phyloP scores from a whole-genome alignment of 2,888 invertebrate species.

The Dastarcus helophoroides region DNA sequence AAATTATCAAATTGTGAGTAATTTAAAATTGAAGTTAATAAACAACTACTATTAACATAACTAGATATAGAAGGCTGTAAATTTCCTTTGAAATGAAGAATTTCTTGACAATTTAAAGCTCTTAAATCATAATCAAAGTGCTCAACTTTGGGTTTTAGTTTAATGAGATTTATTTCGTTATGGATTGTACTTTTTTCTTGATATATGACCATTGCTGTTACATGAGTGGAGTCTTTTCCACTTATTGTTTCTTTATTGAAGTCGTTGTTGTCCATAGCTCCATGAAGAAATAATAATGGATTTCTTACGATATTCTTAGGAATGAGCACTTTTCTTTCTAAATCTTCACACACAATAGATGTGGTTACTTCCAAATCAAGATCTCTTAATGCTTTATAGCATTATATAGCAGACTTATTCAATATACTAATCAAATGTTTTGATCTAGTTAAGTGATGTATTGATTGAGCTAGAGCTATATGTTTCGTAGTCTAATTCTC shows the following conservation, averaged over 20 bases:
- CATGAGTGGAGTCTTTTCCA: conserved; percentile 6
- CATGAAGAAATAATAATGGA: conserved; percentile 7
- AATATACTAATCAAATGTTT: conserved; percentile 11
- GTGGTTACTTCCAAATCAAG: conserved; percentile 10
- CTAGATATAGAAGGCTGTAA: too few relatives aligned
- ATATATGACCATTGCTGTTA: conserved; percentile 12
- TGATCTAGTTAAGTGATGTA: conserved; percentile 13
- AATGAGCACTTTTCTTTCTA: conserved; percentile 9
- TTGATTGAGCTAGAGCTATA: conserved; percentile 12
- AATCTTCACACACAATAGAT: conserved; percentile 9
- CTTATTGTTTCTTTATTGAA: conserved; percentile 8
- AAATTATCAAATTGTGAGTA: too few relatives aligned
- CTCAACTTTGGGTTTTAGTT: too few relatives aligned
- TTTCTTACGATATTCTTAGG: conserved; percentile 5
- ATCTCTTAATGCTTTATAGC: conserved; percentile 7
- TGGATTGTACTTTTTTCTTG: too few relatives aligned
- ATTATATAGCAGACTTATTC: conserved; percentile 12
- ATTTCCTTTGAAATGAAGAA: too few relatives aligned
- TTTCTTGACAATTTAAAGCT: too few relatives aligned
- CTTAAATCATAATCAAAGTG: too few relatives aligned
- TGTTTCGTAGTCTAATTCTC: conserved; percentile 13
- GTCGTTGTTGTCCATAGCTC: conserved; percentile 10
- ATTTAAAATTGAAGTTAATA: too few relatives aligned
- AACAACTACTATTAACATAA: too few relatives aligned
- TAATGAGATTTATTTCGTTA: too few relatives aligned